Percentiles rank a stretch among this genome's conserved stretches.
Evolutionary conservation across 2,113 vertebrate genomes (phyloP).

Genomic region (Onychorhynchus coronatus): DNA sequence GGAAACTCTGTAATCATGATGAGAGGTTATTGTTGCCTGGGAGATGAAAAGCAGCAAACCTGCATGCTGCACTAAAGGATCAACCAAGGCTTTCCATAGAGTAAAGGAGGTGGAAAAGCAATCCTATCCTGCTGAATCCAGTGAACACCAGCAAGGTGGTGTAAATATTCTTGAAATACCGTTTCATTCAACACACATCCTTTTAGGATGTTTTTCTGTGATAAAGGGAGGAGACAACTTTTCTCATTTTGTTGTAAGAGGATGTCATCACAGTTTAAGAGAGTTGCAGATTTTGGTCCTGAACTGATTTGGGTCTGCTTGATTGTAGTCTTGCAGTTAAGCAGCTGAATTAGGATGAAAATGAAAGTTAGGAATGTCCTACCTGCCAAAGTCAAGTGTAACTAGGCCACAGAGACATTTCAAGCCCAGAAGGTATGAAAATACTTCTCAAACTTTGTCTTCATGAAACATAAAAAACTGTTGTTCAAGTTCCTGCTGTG

Average conservation of each 20-base stretch:
- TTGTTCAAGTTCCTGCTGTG: neutral
- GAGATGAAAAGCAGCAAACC: slow-evolving; percentile 54
- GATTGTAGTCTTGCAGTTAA: neutral
- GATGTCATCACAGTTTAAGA: neutral
- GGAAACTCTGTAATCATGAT: slow-evolving; percentile 61
- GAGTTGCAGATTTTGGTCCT: neutral
- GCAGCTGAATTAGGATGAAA: neutral
- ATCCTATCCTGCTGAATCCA: neutral
- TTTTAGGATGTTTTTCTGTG: neutral
- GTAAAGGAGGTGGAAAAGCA: slow-evolving; percentile 54
- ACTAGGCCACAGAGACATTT: neutral
- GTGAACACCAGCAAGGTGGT: neutral
- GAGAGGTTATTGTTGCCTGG: slow-evolving; percentile 61
- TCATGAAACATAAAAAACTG: neutral
- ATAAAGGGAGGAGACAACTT: neutral
- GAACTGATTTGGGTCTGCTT: neutral
- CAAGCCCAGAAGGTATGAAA: neutral
- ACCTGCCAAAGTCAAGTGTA: neutral
- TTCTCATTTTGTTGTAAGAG: neutral
- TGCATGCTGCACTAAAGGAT: slow-evolving; percentile 3
- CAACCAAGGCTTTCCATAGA: slow-evolving; percentile 33
- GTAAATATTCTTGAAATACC: neutral
- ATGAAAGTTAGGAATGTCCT: neutral
- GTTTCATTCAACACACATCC: neutral
- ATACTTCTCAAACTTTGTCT: neutral